These are phyloP conservation scores for Arctopsyche grandis DNA, from an alignment of 1,140 invertebrate genomes.

Conservation along the genomic window DNA sequence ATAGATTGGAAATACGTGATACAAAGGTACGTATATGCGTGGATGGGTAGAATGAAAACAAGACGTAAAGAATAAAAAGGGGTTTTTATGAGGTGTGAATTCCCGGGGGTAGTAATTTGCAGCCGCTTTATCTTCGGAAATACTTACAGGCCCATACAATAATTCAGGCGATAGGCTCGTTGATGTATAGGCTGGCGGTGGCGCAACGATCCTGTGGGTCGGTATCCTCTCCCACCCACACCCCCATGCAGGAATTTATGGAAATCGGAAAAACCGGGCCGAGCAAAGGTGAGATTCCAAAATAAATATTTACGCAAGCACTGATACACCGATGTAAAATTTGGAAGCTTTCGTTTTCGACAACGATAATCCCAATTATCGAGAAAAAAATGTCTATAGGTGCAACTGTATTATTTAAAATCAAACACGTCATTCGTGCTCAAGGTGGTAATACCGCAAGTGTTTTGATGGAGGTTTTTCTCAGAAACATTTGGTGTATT, in stretches of 20 bases:
- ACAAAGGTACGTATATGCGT: neutral
- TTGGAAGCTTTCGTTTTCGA: too few relatives aligned
- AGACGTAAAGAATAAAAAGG: conserved; percentile 29
- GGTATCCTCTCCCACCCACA: neutral
- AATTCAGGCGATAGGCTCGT: conserved; percentile 4
- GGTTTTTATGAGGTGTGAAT: conserved; percentile 27
- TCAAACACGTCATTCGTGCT: too few relatives aligned
- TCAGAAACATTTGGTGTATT: too few relatives aligned
- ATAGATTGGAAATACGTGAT: neutral
- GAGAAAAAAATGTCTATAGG: too few relatives aligned
- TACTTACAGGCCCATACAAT: conserved; percentile 5
- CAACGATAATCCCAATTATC: too few relatives aligned
- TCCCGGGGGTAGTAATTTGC: conserved; percentile 26
- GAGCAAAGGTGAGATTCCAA: conserved; percentile 19
- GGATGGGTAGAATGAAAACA: neutral
- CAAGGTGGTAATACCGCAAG: too few relatives aligned
- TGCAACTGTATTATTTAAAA: too few relatives aligned
- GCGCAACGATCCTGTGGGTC: neutral
- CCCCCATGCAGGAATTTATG: conserved; percentile 1
- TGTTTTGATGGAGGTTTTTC: too few relatives aligned
- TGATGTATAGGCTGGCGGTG: neutral
- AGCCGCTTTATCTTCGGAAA: conserved; percentile 32
- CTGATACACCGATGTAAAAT: neutral
- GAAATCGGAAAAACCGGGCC: conserved; percentile 10
- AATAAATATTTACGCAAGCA: conserved; percentile 11